A percentile compares a stretch with the other conserved stretches of the same genome.
phyloP scores from a whole-genome alignment of 2,113 vertebrate species.

The Atractosteus spatula region DNA sequence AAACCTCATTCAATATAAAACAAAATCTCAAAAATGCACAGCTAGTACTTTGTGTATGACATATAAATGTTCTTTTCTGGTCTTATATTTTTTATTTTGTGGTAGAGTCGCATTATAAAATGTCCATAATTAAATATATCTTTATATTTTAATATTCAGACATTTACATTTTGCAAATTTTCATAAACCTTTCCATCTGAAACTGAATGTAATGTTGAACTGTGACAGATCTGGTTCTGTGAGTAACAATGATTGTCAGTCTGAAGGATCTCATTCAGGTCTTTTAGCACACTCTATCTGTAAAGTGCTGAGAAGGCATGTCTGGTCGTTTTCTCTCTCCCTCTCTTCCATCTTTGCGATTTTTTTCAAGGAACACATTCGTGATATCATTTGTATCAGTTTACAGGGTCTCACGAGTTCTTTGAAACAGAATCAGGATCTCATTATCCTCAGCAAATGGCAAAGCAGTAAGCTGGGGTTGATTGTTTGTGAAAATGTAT shows the following conservation, averaged over 20 bases:
- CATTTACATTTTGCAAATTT: background rate
- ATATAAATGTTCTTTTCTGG: too few relatives aligned
- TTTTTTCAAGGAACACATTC: background rate
- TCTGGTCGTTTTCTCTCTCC: background rate
- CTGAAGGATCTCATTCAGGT: conserved; percentile 6
- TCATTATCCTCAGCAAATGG: too few relatives aligned
- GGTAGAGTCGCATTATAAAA: background rate
- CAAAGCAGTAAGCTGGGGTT: too few relatives aligned
- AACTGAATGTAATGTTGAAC: conserved; percentile 8
- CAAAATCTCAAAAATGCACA: background rate
- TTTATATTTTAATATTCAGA: too few relatives aligned
- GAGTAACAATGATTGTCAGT: background rate
- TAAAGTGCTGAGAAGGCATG: background rate
- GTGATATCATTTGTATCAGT: too few relatives aligned
- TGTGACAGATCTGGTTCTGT: conserved; percentile 7
- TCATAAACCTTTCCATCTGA: background rate
- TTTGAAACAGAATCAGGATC: too few relatives aligned
- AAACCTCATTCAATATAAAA: conserved; percentile 9
- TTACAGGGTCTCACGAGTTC: too few relatives aligned
- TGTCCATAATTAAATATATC: too few relatives aligned
- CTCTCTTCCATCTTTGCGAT: background rate
- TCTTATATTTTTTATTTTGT: too few relatives aligned
- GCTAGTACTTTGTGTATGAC: too few relatives aligned
- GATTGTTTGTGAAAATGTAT: too few relatives aligned
- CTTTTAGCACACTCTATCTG: background rate